phyloP scores from a whole-genome alignment of 2,113 vertebrate species.

The Eonycteris spelaea region DNA sequence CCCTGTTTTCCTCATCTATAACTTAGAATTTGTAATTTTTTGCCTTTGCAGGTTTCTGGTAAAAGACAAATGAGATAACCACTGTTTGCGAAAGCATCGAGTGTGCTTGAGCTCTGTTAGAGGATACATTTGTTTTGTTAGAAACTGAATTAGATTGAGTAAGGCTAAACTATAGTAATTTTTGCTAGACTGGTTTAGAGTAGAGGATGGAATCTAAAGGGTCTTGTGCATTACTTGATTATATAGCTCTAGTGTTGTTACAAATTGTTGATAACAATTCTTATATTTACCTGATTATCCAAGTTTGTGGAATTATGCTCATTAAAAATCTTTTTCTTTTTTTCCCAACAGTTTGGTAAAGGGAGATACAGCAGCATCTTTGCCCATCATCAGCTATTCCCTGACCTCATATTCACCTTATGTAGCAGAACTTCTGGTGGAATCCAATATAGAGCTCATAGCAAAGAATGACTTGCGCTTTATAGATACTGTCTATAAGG shows the following conservation, averaged over 20 bases:
- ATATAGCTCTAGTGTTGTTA: not conserved
- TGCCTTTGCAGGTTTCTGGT: not conserved
- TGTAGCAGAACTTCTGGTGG: constrained; percentile 89
- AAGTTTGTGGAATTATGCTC: not conserved
- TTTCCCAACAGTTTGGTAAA: constrained; percentile 86
- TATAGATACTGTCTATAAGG: constrained; percentile 94
- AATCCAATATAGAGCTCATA: constrained; percentile 86
- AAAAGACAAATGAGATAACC: not conserved
- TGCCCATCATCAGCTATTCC: constrained; percentile 92
- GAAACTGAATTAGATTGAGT: not conserved
- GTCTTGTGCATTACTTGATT: not conserved
- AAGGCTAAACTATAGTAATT: not conserved
- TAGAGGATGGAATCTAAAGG: not conserved
- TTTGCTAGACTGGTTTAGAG: not conserved
- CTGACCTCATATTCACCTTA: constrained; percentile 91
- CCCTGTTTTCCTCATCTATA: not conserved
- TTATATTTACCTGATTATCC: not conserved
- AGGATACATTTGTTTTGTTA: not conserved
- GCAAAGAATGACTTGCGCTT: constrained; percentile 95
- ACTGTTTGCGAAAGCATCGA: not conserved
- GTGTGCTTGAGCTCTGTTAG: not conserved
- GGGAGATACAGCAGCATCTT: constrained; percentile 89
- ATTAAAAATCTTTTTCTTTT: constrained; percentile 15
- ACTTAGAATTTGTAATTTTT: not conserved
- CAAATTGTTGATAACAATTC: not conserved